Evolutionary conservation across 2,797 vertebrate genomes (phyloP).

Genomic region (Diglossa cyanea): DNA sequence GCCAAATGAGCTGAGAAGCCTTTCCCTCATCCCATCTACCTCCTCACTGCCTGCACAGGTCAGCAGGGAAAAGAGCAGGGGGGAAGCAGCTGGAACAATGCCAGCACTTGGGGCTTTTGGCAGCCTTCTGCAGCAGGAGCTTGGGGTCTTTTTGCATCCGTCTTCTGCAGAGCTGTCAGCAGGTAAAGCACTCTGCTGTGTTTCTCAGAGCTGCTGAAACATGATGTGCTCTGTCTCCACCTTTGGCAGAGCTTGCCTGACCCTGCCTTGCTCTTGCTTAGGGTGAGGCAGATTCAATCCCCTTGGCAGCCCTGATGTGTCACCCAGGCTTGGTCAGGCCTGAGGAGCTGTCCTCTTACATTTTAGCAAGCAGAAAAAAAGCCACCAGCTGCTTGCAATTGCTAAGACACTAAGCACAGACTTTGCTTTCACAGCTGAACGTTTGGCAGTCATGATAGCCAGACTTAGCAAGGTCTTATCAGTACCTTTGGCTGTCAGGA

Average conservation of each 20-base stretch:
- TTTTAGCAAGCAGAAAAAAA: constrained; percentile 2
- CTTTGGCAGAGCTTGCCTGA: background rate
- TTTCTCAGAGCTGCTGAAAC: constrained; percentile 20
- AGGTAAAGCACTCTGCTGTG: background rate
- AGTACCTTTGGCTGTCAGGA: background rate
- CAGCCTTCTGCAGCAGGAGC: background rate
- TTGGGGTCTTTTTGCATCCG: background rate
- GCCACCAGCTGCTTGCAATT: constrained; percentile 35
- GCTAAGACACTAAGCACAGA: background rate
- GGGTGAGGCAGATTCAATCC: background rate
- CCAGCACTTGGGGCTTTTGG: background rate
- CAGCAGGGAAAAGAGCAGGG: background rate
- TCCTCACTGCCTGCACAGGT: background rate
- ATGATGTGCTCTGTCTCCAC: background rate
- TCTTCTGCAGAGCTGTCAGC: background rate
- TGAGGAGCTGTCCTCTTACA: constrained; percentile 1
- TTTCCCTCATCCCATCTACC: background rate
- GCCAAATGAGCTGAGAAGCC: background rate
- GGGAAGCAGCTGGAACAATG: background rate
- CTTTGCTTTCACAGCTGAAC: background rate
- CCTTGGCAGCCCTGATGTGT: rapidly evolving
- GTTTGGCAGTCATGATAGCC: background rate
- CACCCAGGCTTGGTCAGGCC: background rate
- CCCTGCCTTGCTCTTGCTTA: constrained; percentile 13
- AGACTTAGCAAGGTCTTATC: background rate